Evolutionary conservation across 2,888 invertebrate species (phyloP).

Genomic region (Silvanus unidentatus): DNA sequence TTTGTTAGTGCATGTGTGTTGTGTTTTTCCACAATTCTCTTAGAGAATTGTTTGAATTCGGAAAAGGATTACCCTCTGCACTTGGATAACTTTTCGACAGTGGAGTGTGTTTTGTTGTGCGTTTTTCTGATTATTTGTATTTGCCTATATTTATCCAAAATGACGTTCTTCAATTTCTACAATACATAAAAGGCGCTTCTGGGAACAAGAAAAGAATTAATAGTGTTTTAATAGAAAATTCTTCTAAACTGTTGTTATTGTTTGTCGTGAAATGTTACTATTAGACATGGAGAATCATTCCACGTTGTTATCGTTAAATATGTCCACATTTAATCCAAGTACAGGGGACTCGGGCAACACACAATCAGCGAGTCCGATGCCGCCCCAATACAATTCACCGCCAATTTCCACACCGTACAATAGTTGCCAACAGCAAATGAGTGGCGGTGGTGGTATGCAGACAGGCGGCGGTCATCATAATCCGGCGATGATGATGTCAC

Average conservation of each 20-base stretch:
- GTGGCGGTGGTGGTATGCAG: constrained; percentile 23
- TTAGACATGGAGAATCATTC: constrained; percentile 75
- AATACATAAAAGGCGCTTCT: no score
- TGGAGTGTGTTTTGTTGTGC: background rate
- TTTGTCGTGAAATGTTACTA: constrained; percentile 61
- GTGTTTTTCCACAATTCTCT: background rate
- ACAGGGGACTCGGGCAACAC: constrained; percentile 52
- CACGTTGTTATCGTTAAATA: constrained; percentile 81
- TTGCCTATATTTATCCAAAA: no score
- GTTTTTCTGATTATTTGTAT: background rate
- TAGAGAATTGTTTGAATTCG: constrained; percentile 9
- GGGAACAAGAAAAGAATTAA: no score
- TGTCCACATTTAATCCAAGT: constrained; percentile 79
- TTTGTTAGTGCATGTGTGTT: constrained; percentile 13
- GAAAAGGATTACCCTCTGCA: no score
- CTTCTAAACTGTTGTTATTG: no score
- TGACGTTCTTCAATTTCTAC: no score
- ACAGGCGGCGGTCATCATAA: constrained; percentile 29
- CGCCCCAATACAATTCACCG: constrained; percentile 48
- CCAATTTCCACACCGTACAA: constrained; percentile 33
- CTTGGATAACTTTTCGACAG: no score
- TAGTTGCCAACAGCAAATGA: constrained; percentile 36
- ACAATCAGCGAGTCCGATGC: constrained; percentile 39
- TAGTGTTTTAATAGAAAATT: no score
- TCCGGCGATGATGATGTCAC: constrained; percentile 38